Conservation (phyloP, 2,797 vertebrate genomes). For the Pyrocephalus nanus region DNA sequence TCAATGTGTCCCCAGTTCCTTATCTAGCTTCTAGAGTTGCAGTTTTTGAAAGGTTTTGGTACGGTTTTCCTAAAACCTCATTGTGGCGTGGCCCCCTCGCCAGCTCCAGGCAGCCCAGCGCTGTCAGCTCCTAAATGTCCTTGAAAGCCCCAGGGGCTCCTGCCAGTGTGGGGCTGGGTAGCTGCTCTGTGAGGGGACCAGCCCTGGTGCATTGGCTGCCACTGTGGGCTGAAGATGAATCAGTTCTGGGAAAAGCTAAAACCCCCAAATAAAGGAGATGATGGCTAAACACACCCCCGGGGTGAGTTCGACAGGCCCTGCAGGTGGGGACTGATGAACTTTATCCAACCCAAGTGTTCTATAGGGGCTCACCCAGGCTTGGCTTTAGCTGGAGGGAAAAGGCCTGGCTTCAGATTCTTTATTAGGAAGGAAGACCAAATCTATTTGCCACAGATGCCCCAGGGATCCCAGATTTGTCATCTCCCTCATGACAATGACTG, state of each 20-base stretch:
- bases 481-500: rapidly evolving
- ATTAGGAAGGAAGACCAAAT: not conserved
- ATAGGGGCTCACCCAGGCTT: not conserved
- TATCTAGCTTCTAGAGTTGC: not conserved
- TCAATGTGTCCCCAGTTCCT: not conserved
- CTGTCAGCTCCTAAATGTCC: not conserved
- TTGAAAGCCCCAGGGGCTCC: rapidly evolving
- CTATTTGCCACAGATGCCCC: not conserved
- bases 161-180: rapidly evolving
- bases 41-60: not conserved
- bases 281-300: not conserved
- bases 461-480: not conserved
- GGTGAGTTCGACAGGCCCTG: rapidly evolving
- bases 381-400: not conserved
- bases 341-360: not conserved
- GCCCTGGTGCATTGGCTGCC: rapidly evolving
- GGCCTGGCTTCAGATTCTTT: not conserved
- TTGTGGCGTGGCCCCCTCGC: rapidly evolving
- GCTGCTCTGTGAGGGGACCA: not conserved
- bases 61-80: not conserved
- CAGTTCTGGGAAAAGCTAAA: not conserved
- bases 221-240: rapidly evolving
- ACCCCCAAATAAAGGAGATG: not conserved
- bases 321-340: not conserved
- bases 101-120: rapidly evolving